Base-by-base conservation (phyloP, 2,797 vertebrate genomes). In the Parambassis ranga region DNA sequence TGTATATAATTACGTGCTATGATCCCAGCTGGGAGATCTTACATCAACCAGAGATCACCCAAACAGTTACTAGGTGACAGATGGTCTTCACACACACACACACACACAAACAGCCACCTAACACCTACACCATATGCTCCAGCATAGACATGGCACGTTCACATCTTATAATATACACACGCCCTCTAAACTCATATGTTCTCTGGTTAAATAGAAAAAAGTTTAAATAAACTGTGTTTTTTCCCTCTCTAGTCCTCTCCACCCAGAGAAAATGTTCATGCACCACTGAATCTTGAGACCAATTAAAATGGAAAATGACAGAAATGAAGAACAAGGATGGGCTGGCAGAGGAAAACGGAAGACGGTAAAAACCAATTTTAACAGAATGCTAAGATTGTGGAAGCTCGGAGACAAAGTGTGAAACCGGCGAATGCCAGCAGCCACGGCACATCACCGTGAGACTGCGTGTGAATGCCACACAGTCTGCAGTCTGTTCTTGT, bases 1-100 rank as follows among this genome's bases (percentile, higher is more conserved):
- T 77, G 64, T 50, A 60, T 68, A 72, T 75, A 82, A 83, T 84
- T 71, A 74, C 64, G 52, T 63, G 51, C 70, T 72, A 72, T 66
- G 69, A 81, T 77, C 52, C 57, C 72, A 57, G 51, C 52, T 49
- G 68, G 74, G 75, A 77, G 48, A 77, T 77, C 63, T 75, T 65
- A 76, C 66, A 76, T 85, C 56, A 70, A 83, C 75, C 66, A 75
- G 64, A 75, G 77, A 84, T 82, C 79, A 76, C 32, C 52, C 62
- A 71, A 78, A 83, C 70, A 36, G 73, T 85, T 82, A 73, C 73
- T 77, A 71, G 71, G 72, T 82, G 79, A 90, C 91, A 91, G 87
- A 90, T 91, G 88, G 87, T 73, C 70, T 65, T 58, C 79, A 64
- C 57, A 35, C 46, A 67, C 52, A 71, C 32, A 56, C 14, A 30